Conservation (phyloP, 2,888 invertebrate genomes). For the Sminthurinus aureus region DNA sequence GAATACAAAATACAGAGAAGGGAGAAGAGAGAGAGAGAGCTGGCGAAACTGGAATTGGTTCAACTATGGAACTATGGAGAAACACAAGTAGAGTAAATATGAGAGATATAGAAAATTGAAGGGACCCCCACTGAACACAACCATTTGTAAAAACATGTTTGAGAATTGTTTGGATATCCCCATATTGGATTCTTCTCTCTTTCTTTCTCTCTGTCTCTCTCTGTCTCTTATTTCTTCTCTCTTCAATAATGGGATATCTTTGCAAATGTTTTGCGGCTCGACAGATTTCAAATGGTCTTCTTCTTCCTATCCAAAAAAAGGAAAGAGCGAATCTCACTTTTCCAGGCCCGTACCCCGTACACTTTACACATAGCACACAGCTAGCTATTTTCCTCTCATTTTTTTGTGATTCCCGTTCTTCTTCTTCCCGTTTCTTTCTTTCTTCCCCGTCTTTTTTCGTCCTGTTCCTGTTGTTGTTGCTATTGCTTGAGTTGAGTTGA, state of each 20-base stretch:
- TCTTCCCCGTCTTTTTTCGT: too few species aligned
- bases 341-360: background rate
- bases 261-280: conserved; percentile 25
- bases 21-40: background rate
- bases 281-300: conserved; percentile 14
- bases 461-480: too few species aligned
- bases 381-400: background rate
- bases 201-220: too few species aligned
- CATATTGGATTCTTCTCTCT: conserved; percentile 41
- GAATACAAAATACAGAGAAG: background rate
- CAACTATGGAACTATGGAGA: conserved; percentile 1
- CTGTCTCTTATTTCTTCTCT: background rate
- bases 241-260: conserved; percentile 31
- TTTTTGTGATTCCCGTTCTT: background rate
- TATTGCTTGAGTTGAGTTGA: too few species aligned
- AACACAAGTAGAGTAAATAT: conserved; percentile 5
- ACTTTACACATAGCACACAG: background rate
- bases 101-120: conserved; percentile 25
- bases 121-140: conserved; percentile 43
- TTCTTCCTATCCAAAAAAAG: background rate
- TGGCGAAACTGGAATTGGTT: background rate
- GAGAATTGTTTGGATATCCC: conserved; percentile 42
- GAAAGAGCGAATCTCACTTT: conserved; percentile 12
- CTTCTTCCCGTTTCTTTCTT: too few species aligned
- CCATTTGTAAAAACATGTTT: conserved; percentile 47